Evolutionary conservation across 2,113 vertebrate species (phyloP).

Genomic region (Eclectus roratus): DNA sequence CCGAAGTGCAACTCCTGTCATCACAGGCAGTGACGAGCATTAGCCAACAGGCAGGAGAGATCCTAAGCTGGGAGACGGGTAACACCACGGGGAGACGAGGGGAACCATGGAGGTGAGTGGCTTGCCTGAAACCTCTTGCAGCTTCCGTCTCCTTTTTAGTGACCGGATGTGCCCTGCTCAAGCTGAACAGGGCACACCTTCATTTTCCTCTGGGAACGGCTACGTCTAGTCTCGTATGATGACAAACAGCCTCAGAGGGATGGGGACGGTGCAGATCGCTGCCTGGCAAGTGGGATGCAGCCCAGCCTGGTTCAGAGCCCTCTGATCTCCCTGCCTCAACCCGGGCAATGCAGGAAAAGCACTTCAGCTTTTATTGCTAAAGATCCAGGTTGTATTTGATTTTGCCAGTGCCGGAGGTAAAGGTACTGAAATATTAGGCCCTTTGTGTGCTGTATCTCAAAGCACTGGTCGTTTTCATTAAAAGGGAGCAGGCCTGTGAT

Average conservation of each 20-base stretch:
- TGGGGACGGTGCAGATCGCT: neutral
- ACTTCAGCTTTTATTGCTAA: neutral
- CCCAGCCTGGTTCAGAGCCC: neutral
- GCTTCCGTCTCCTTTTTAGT: neutral
- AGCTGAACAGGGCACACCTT: neutral
- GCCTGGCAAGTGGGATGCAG: neutral
- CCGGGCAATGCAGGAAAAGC: neutral
- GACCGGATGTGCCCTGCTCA: neutral
- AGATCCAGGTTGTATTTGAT: neutral
- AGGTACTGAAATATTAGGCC: neutral
- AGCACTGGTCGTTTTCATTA: neutral
- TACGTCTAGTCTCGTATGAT: rapidly evolving
- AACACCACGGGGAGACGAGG: neutral
- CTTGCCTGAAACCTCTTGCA: neutral
- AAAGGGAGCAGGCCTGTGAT: neutral
- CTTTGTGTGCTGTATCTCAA: neutral
- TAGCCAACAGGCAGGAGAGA: neutral
- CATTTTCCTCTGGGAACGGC: neutral
- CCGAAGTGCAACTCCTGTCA: neutral
- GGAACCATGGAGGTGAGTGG: neutral
- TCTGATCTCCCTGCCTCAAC: neutral
- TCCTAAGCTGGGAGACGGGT: neutral
- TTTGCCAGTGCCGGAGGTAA: neutral
- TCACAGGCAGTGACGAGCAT: neutral
- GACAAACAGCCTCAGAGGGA: neutral